A percentile compares a stretch with the other conserved stretches of the same genome.
phyloP scores from a whole-genome alignment of 2,888 invertebrate species.

The Mythimna ferrago region DNA sequence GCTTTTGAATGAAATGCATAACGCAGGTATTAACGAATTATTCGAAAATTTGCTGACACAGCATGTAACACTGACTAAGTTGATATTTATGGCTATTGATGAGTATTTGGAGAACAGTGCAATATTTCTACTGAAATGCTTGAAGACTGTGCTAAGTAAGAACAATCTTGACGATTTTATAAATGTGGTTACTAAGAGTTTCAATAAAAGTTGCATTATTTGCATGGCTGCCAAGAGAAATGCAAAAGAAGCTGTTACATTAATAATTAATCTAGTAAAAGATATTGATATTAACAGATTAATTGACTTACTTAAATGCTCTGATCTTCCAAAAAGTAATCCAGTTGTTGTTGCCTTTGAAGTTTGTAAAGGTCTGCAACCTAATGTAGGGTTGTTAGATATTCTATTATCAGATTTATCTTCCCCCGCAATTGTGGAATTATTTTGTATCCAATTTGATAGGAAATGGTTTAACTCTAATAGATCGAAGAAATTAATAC shows the following conservation, averaged over 20 bases:
- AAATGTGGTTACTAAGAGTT: slow-evolving; percentile 10
- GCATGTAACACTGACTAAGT: slow-evolving; percentile 6
- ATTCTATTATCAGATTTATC: slow-evolving; percentile 24
- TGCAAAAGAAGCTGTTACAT: slow-evolving; percentile 14
- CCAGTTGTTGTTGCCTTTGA: slow-evolving; percentile 31
- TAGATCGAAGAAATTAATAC: slow-evolving; percentile 30
- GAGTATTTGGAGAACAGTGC: slow-evolving; percentile 44
- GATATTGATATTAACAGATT: slow-evolving; percentile 25
- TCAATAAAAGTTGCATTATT: slow-evolving; percentile 20
- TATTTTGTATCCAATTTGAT: slow-evolving; percentile 32
- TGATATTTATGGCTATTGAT: slow-evolving; percentile 26
- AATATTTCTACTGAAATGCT: slow-evolving; percentile 37
- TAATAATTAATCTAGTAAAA: slow-evolving; percentile 29
- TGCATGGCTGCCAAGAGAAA: slow-evolving; percentile 35
- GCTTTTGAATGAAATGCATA: slow-evolving; percentile 23
- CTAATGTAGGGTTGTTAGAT: slow-evolving; percentile 12
- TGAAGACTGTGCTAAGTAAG: slow-evolving; percentile 20
- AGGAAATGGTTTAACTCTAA: slow-evolving; percentile 19
- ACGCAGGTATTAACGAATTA: slow-evolving; percentile 1
- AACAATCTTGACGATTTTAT: slow-evolving; percentile 29
- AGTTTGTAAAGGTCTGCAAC: neutral
- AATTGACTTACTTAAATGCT: slow-evolving; percentile 42
- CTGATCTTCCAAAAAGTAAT: slow-evolving; percentile 45
- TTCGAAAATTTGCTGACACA: slow-evolving; percentile 27
- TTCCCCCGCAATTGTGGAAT: slow-evolving; percentile 10